Base-by-base conservation (phyloP, 2,113 vertebrate genomes). In the Psilopsiagon aurifrons region DNA sequence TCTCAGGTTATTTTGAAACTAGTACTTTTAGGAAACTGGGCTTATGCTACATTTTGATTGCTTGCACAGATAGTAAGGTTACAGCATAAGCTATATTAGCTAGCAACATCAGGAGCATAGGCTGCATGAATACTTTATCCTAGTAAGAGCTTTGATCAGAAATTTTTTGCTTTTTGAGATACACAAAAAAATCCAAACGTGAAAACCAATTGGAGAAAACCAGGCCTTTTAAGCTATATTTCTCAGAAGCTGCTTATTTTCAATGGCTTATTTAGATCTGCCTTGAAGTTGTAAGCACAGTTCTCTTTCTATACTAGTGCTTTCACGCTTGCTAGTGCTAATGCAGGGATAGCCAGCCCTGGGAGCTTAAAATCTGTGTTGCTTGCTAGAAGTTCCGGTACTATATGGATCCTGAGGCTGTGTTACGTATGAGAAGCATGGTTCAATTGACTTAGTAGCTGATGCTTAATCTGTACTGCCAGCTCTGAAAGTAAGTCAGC, bases 1-100 rank as follows among this genome's bases (percentile, higher is more conserved):
- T 54, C 69, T 71, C 14, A 12, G 28, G 22, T 91, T 91, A n/a
- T 77, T 83, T 91, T 93, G 74, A 83, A 94, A 70, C 8, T 27
- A 63, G 9, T 73, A 18, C 14, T 74, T 90, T 74, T 71, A 55
- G 37, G 46, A 86, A 82, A 37, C 28, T 67, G 41, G 23, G 25
- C 28, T 89, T 64, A 2, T 31, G 33, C 64, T 75, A 67, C 28
- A 18, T 62, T 90, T 70, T 92, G 10, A 15, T 75, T 82, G 17
- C 31, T 89, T 74, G 17, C 59, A 46, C 28, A 89, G 14, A 20
- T 47, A 2, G 41, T 63, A 41, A 71, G 16, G 22, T 74, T 86
- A 37, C 66, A 84, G 55, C 13, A 23, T 70, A 78, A 67, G 3
- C 41, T 94, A 6, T 51, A n/a, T 73, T 74, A 62, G 17, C 12